Conservation (phyloP, 2,113 vertebrate genomes). For the Tyrannus savana region DNA sequence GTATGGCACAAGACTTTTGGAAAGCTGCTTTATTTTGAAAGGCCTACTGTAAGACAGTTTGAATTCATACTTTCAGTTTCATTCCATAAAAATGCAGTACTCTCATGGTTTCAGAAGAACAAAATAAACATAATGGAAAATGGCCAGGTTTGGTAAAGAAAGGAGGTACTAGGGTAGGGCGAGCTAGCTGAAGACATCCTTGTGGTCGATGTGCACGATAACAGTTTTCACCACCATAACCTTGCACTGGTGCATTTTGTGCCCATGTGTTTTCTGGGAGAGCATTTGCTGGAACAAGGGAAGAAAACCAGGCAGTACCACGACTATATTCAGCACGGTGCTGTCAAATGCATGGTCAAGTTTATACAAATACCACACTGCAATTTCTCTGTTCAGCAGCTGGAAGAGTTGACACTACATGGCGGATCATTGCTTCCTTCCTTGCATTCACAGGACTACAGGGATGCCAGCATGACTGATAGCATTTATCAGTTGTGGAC, state of each 20-base stretch:
- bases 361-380: neutral
- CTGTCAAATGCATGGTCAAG: neutral
- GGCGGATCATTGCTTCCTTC: neutral
- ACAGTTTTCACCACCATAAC: neutral
- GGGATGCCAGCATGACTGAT: neutral
- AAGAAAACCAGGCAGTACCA: neutral
- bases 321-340: neutral
- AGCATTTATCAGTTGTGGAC: neutral
- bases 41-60: neutral
- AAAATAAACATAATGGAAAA: neutral
- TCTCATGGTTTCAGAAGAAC: neutral
- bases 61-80: neutral
- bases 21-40: neutral
- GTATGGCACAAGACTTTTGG: neutral
- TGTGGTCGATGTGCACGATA: accelerated
- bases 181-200: neutral
- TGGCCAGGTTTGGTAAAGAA: neutral
- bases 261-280: neutral
- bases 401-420: neutral
- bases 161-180: neutral
- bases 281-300: neutral
- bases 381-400: neutral
- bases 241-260: neutral
- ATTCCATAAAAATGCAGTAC: neutral
- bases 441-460: neutral